Conservation (phyloP, 2,888 invertebrate genomes). For the Taenaris catops region DNA sequence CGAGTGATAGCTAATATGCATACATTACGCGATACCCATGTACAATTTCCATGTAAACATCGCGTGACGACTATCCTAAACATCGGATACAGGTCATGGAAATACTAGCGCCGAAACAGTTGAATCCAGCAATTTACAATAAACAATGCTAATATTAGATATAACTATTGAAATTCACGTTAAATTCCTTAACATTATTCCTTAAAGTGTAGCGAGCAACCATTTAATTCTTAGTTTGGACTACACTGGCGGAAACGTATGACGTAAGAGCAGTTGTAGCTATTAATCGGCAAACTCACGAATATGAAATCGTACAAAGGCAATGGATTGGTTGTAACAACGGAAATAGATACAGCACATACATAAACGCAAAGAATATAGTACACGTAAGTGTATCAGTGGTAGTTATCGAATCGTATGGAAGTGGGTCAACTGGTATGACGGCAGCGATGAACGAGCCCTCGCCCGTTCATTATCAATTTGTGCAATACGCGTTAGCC, state of each 20-base stretch:
- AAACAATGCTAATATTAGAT: no score
- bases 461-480: slow-evolving; percentile 66
- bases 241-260: no score
- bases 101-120: slow-evolving; percentile 14
- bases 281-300: no score
- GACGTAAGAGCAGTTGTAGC: no score
- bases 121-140: no score
- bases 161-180: no score
- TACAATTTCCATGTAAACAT: slow-evolving; percentile 1
- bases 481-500: slow-evolving; percentile 37
- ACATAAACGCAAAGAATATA: not conserved
- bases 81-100: slow-evolving; percentile 24
- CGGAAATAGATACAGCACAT: no score
- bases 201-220: no score
- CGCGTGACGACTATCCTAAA: slow-evolving; percentile 7
- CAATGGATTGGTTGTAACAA: no score
- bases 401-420: slow-evolving; percentile 56
- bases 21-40: not conserved
- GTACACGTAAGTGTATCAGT: slow-evolving; percentile 47
- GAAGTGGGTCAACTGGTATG: slow-evolving; percentile 72
- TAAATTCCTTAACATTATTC: no score
- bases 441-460: slow-evolving; percentile 71
- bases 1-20: not conserved
- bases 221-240: no score
- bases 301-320: no score